Evolutionary conservation across 2,888 invertebrate species (phyloP).

Genomic region (Acanthacorydalis orientalis): DNA sequence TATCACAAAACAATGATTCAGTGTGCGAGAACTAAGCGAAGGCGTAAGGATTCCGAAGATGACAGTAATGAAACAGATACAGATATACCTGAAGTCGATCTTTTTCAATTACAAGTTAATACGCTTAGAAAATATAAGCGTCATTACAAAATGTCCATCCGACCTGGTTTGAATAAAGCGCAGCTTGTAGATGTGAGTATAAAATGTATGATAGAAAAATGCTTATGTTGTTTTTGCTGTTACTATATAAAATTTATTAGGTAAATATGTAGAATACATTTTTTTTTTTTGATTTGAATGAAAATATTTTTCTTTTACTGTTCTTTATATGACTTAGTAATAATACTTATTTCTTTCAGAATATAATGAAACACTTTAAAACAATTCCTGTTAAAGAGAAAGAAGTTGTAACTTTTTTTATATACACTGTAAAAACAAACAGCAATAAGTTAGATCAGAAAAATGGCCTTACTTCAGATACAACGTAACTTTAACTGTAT

Average conservation of each 20-base stretch:
- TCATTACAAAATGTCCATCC: slow-evolving; percentile 79
- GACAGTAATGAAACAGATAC: slow-evolving; percentile 88
- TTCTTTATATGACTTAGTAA: slow-evolving; percentile 1
- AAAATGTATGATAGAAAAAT: background rate
- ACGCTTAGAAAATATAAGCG: slow-evolving; percentile 87
- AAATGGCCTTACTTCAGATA: slow-evolving; percentile 53
- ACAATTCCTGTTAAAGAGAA: slow-evolving; percentile 89
- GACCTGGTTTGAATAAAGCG: slow-evolving; percentile 86
- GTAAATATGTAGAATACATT: background rate
- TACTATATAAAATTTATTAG: background rate
- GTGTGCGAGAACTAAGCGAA: slow-evolving; percentile 80
- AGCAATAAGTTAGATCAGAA: slow-evolving; percentile 74
- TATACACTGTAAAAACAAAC: slow-evolving; percentile 91
- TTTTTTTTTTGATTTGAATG: background rate
- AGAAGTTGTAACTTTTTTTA: slow-evolving; percentile 85
- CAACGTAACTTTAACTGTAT: slow-evolving; percentile 26
- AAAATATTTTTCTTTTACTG: background rate
- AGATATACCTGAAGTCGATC: slow-evolving; percentile 82
- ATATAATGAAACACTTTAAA: slow-evolving; percentile 88
- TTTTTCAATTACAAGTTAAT: slow-evolving; percentile 84
- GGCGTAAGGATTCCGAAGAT: slow-evolving; percentile 85
- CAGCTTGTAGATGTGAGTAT: slow-evolving; percentile 83
- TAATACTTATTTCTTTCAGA: slow-evolving; percentile 39
- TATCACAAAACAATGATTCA: slow-evolving; percentile 92
- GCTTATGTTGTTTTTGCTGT: background rate